A percentile compares a stretch with the other conserved stretches of the same genome.
Evolutionary conservation across 2,797 vertebrate species (phyloP).

Genomic region (Coccyzus lansbergi): DNA sequence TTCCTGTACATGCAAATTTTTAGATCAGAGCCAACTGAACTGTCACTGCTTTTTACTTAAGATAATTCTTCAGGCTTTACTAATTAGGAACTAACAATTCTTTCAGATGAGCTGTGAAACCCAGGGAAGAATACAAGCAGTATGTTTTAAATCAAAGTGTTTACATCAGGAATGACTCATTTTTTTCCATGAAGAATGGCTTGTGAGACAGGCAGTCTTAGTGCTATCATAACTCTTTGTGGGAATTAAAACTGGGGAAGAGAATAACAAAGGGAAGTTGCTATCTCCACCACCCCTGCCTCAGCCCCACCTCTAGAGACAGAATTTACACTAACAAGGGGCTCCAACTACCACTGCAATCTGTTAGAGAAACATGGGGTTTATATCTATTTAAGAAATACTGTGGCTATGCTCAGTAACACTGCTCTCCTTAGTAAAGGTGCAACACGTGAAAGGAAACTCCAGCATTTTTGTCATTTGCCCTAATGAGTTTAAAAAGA

Average conservation of each 20-base stretch:
- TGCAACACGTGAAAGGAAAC: conserved; percentile 4
- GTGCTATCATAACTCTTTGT: conserved; percentile 56
- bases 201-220: conserved; percentile 51
- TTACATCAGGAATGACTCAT: conserved; percentile 75
- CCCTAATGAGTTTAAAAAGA: conserved; percentile 7
- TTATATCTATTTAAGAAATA: conserved; percentile 8
- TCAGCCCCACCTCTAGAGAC: background rate
- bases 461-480: conserved; percentile 33
- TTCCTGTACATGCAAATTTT: background rate
- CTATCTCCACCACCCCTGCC: background rate
- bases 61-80: conserved; percentile 71
- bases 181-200: conserved; percentile 75
- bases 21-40: conserved; percentile 67
- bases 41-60: conserved; percentile 68
- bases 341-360: background rate
- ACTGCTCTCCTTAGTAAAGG: background rate
- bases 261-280: conserved; percentile 27
- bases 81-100: conserved; percentile 76
- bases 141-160: conserved; percentile 78
- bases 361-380: background rate
- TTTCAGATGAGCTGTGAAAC: conserved; percentile 66
- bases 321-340: conserved; percentile 44
- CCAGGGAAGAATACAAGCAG: conserved; percentile 59
- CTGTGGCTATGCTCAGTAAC: background rate
- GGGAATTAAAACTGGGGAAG: conserved; percentile 51